Evolutionary conservation across 2,797 vertebrate genomes (phyloP).

Genomic region (Trachops cirrhosus): DNA sequence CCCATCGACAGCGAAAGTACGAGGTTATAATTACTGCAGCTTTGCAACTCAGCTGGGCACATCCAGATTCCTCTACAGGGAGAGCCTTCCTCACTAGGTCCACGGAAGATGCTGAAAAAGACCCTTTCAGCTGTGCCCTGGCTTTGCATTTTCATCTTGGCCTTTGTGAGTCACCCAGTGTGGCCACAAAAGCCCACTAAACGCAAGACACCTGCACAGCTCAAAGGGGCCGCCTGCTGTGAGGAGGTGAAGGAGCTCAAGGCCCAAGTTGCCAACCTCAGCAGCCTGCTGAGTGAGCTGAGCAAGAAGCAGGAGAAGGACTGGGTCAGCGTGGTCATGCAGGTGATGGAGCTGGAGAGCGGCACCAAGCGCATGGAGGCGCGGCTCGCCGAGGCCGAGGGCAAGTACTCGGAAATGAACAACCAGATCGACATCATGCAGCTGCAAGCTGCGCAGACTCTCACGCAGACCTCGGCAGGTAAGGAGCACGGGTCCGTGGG

Average conservation of each 20-base stretch:
- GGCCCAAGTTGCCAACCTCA: slow-evolving; percentile 94
- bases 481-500: slow-evolving; percentile 73
- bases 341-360: slow-evolving; percentile 95
- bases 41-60: neutral
- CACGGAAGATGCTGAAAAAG: slow-evolving; percentile 74
- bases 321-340: slow-evolving; percentile 89
- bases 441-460: slow-evolving; percentile 92
- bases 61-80: neutral
- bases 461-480: slow-evolving; percentile 95
- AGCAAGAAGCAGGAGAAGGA: slow-evolving; percentile 92
- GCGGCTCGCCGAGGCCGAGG: slow-evolving; percentile 91
- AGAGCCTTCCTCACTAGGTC: slow-evolving; percentile 22
- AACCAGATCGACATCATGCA: slow-evolving; percentile 97
- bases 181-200: slow-evolving; percentile 82
- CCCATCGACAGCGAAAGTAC: too few relatives aligned
- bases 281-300: slow-evolving; percentile 90
- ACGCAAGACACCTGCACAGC: slow-evolving; percentile 66
- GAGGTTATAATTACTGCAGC: slow-evolving; percentile 18
- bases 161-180: slow-evolving; percentile 62
- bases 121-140: slow-evolving; percentile 69
- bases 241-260: slow-evolving; percentile 91
- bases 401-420: slow-evolving; percentile 97
- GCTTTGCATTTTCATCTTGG: slow-evolving; percentile 74
- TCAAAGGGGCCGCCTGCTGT: slow-evolving; percentile 85
- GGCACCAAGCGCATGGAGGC: slow-evolving; percentile 89